A percentile compares a stretch with the other conserved stretches of the same genome.
These are phyloP conservation scores for Pharmacophagus antenor DNA, from an alignment of 2,888 invertebrate genomes.

Conservation along the genomic window DNA sequence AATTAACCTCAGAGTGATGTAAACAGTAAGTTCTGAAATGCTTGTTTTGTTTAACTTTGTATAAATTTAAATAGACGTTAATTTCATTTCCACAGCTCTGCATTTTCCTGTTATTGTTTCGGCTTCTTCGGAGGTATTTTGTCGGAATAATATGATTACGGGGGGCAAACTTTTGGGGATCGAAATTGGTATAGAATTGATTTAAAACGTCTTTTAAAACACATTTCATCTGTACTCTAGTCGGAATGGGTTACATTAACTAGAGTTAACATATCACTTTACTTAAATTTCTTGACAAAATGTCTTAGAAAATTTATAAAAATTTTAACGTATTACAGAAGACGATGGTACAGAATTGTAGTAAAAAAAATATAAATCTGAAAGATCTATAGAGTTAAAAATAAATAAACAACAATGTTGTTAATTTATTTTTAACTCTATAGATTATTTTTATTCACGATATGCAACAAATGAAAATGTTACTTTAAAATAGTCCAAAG, in stretches of 20 bases:
- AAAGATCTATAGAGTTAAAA: background rate
- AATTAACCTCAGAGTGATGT: background rate
- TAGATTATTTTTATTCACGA: too few relatives aligned
- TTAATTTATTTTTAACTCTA: background rate
- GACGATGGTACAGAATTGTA: background rate
- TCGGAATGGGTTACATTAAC: too few relatives aligned
- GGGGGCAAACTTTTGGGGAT: slow-evolving; percentile 20
- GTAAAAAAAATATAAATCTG: background rate
- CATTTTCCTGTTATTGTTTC: slow-evolving; percentile 23
- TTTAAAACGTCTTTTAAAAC: slow-evolving; percentile 2
- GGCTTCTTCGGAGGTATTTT: slow-evolving; percentile 25
- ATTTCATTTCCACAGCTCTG: slow-evolving; percentile 22
- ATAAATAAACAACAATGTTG: background rate
- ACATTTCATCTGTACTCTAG: too few relatives aligned
- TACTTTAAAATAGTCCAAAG: slow-evolving; percentile 32
- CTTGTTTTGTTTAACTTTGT: slow-evolving; percentile 23
- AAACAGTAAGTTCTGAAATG: slow-evolving; percentile 3
- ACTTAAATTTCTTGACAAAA: too few relatives aligned
- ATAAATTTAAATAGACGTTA: slow-evolving; percentile 25
- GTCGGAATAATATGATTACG: slow-evolving; percentile 26
- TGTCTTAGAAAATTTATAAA: too few relatives aligned
- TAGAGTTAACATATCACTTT: too few relatives aligned
- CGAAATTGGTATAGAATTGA: slow-evolving; percentile 24
- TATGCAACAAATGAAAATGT: too few relatives aligned
- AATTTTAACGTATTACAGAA: too few relatives aligned